Conservation (phyloP, 2,113 vertebrate species). For the Eptesicus fuscus region DNA sequence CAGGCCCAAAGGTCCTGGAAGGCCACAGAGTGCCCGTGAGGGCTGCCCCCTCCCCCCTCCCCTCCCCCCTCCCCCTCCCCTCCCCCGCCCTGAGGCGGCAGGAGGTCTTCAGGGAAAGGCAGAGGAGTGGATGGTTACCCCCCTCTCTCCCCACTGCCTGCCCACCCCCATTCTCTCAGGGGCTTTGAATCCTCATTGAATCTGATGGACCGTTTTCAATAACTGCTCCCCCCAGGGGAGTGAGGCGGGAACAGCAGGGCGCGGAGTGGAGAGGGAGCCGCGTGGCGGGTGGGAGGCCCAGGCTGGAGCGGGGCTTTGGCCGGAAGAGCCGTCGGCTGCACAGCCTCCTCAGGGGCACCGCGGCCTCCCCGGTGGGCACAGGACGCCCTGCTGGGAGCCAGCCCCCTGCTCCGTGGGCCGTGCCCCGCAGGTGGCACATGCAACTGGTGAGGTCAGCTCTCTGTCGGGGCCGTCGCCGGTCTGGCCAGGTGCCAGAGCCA, state of each 20-base stretch:
- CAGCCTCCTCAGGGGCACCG: not conserved
- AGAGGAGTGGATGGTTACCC: not conserved
- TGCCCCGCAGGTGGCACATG: not conserved
- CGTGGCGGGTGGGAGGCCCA: not conserved
- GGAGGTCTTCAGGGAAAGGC: not conserved
- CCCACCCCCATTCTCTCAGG: constrained; percentile 39
- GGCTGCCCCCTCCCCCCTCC: not conserved
- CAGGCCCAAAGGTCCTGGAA: not conserved
- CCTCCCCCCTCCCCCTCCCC: not conserved
- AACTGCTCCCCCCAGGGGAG: constrained; percentile 44
- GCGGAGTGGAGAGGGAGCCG: not conserved
- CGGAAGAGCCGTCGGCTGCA: not conserved
- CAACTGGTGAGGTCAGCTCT: constrained; percentile 6
- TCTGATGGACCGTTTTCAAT: constrained; percentile 52
- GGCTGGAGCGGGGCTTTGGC: not conserved
- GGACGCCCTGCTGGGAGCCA: not conserved
- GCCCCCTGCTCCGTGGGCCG: not conserved
- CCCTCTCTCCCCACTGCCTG: not conserved
- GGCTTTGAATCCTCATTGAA: constrained; percentile 47
- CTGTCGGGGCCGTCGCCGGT: constrained; percentile 4
- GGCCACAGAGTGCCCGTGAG: not conserved
- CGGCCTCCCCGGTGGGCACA: not conserved
- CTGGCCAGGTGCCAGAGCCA: constrained; percentile 64
- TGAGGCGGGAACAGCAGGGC: not conserved
- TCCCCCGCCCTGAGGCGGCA: not conserved